These are phyloP conservation scores for Lampris incognitus DNA, from an alignment of 2,113 vertebrate species.

Conservation along the genomic window DNA sequence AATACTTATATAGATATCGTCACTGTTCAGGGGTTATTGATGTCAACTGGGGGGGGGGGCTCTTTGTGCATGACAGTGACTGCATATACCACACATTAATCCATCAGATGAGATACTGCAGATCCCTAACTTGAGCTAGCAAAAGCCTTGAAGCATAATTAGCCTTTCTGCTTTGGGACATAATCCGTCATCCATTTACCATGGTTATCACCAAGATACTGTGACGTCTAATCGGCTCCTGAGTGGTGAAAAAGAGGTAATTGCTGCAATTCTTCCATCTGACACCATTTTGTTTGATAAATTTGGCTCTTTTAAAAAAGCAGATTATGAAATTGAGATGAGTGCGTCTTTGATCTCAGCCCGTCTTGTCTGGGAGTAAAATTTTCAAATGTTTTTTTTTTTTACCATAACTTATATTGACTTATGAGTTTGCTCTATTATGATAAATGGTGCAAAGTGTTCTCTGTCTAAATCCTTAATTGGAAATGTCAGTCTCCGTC, in stretches of 20 bases:
- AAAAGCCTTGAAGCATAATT: conserved; percentile 62
- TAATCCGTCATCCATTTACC: conserved; percentile 63
- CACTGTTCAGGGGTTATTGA: no score
- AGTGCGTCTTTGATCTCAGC: conserved; percentile 9
- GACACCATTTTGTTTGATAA: conserved; percentile 62
- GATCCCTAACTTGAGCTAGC: conserved; percentile 39
- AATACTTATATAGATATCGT: no score
- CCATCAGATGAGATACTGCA: conserved; percentile 57
- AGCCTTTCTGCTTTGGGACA: conserved; percentile 55
- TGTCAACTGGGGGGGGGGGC: conserved; percentile 45
- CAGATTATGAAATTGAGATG: conserved; percentile 35
- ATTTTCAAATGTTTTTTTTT: neutral
- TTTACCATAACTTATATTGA: neutral
- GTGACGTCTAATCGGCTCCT: conserved; percentile 62
- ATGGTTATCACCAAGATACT: conserved; percentile 61
- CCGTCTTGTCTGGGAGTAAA: neutral
- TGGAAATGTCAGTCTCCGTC: conserved; percentile 1
- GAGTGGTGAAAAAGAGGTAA: conserved; percentile 55
- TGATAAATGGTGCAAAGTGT: neutral
- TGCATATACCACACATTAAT: conserved; percentile 53
- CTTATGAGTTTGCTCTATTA: neutral
- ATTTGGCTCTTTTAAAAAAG: conserved; percentile 14
- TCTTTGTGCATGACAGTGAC: conserved; percentile 42
- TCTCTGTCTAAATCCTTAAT: neutral
- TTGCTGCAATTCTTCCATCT: conserved; percentile 67